Base-by-base conservation (phyloP, 2,797 vertebrate genomes). In the Mus caroli region DNA sequence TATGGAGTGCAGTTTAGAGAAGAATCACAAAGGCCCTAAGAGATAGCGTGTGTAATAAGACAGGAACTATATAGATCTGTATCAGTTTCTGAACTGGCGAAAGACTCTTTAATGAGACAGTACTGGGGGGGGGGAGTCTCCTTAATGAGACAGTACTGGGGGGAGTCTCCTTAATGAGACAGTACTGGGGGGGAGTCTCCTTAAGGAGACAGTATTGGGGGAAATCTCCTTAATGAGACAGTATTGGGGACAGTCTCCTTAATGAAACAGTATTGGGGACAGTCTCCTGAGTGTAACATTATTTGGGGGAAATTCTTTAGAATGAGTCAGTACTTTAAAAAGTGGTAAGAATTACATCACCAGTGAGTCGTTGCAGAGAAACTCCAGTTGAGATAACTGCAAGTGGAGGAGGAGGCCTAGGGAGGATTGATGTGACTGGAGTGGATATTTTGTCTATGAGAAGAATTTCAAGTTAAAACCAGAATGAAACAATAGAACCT, bases 41-140 rank as follows among this genome's bases (percentile, higher is more conserved):
- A 0, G 22, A 11, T 4, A 40, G 43, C 1, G 0, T 6, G 0
- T 20, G 5, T 10, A 15, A 20, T 78, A 56, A 56, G 5, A 19
- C 6, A 11, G 5, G 40, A 64, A 12, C 24, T 26, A 1, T 71
- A 1, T 2, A 26, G 6, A 28, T 34, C 19, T 83, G 3, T 37
- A 4, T 87, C 20, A 62, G 60, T 93, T 82, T 90, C 64, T 64
- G 40, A 82, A 17, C 40, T 56, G 24, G 1, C 4, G 28, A 10
- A 54, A 43, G 4, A 28, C 14, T 79, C 43, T 11, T 14, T n/a
- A 79, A 22, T 43, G 15, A 87, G 22, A 73, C n/a, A 19, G 43
- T 50, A 50, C 1, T 50, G 46, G 46, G 12, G 26, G 43, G 43
- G 17, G 13, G 56, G 2, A 52, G 46, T 24, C 15, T 69, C 22